Evolutionary conservation across 2,888 invertebrate genomes (phyloP).

Genomic region (Coremacera marginata): DNA sequence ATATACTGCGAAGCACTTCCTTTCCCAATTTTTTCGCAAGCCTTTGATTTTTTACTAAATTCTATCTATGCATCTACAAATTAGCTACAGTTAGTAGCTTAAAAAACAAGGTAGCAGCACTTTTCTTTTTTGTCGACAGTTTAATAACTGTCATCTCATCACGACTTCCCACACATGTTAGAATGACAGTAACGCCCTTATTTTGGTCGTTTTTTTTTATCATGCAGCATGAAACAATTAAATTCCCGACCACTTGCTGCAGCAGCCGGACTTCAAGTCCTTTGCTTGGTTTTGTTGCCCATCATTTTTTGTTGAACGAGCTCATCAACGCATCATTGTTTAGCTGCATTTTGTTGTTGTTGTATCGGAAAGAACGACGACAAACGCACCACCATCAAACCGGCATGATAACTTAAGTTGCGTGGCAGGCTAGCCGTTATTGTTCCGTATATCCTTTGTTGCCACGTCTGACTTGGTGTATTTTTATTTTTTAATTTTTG

Average conservation of each 20-base stretch:
- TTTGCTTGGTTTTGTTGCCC: background rate
- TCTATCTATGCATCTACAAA: background rate
- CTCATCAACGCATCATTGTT: constrained; percentile 19
- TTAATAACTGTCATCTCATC: no score
- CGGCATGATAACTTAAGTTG: no score
- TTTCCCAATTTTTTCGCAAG: background rate
- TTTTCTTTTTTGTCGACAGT: background rate
- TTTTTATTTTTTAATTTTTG: background rate
- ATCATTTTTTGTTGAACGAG: background rate
- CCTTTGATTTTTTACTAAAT: background rate
- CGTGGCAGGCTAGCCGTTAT: no score
- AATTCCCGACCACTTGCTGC: no score
- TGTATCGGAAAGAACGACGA: no score
- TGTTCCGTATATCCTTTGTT: no score
- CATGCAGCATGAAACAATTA: background rate
- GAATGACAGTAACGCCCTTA: no score
- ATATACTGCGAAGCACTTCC: no score
- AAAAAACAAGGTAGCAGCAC: background rate
- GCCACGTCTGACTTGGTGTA: no score
- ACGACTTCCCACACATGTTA: no score
- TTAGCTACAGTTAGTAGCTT: background rate
- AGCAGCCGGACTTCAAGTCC: background rate
- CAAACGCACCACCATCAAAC: no score
- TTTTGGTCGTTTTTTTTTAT: background rate
- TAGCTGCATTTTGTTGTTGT: background rate